Evolutionary conservation across 2,113 vertebrate species (phyloP).

Genomic region (Ciconia maguari): DNA sequence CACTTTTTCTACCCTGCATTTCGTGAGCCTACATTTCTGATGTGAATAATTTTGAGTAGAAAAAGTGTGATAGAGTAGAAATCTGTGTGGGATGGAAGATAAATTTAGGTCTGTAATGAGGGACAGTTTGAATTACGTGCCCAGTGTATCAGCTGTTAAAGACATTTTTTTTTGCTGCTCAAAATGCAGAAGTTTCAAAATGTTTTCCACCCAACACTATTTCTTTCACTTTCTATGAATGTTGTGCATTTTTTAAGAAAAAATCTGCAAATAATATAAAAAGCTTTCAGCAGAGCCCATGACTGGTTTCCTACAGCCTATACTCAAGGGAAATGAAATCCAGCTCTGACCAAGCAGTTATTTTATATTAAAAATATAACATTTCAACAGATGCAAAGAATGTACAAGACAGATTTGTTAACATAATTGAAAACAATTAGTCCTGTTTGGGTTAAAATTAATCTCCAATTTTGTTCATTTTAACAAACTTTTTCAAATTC

Average conservation of each 20-base stretch:
- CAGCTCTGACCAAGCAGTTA: background rate
- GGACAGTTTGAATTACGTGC: slow-evolving; percentile 38
- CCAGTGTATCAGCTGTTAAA: slow-evolving; percentile 13
- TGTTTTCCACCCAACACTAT: background rate
- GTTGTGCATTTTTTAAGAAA: background rate
- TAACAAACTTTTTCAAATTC: background rate
- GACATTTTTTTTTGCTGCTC: background rate
- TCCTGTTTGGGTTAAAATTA: background rate
- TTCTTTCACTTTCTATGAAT: background rate
- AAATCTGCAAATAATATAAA: background rate
- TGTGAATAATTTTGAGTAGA: slow-evolving; percentile 46
- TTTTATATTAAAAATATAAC: background rate
- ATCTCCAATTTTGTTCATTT: background rate
- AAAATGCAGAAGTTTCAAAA: slow-evolving; percentile 48
- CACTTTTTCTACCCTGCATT: slow-evolving; percentile 15
- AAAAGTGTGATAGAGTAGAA: slow-evolving; percentile 31
- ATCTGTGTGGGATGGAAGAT: slow-evolving; percentile 51
- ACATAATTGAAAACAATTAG: background rate
- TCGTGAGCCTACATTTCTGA: slow-evolving; percentile 29
- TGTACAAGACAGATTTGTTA: background rate
- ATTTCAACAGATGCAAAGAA: background rate
- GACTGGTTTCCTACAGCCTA: background rate
- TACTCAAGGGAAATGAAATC: background rate
- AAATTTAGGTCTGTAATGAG: slow-evolving; percentile 58
- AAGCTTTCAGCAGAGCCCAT: background rate